These are phyloP conservation scores for Sminthurides bifidus DNA, from an alignment of 1,140 invertebrate genomes.

Conservation along the genomic window DNA sequence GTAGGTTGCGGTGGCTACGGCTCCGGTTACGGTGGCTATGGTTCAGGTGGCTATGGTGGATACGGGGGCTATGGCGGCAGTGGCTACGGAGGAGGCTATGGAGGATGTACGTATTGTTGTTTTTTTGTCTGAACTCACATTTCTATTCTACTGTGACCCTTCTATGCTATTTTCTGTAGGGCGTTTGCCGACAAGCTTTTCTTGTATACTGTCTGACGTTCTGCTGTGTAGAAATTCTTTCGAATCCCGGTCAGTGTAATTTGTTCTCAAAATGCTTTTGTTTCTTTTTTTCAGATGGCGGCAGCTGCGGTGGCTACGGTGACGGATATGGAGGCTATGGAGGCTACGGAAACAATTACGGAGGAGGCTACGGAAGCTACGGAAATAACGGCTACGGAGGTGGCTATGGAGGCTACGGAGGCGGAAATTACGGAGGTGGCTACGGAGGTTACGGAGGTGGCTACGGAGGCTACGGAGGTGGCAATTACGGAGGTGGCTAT, in stretches of 20 bases:
- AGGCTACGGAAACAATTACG: not conserved
- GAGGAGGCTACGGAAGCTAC: not conserved
- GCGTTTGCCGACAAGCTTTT: no score
- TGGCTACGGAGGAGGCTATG: not conserved
- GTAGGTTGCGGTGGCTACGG: not conserved
- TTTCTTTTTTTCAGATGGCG: not conserved
- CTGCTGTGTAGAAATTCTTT: no score
- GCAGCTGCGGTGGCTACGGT: not conserved
- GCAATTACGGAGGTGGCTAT: not conserved
- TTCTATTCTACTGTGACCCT: no score
- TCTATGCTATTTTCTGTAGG: no score
- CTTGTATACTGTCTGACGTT: no score
- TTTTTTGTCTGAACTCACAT: no score
- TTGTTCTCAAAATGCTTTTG: not conserved
- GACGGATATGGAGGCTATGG: not conserved
- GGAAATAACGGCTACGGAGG: not conserved
- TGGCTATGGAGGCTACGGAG: not conserved
- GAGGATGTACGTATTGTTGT: no score
- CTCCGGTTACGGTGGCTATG: not conserved
- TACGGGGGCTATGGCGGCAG: not conserved
- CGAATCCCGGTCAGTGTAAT: no score
- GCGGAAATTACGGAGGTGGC: not conserved
- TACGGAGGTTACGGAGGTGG: constrained; percentile 1
- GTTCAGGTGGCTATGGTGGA: not conserved
- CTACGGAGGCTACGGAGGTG: no score